Conservation (phyloP, 2,113 vertebrate genomes). For the Tyrannus savana region DNA sequence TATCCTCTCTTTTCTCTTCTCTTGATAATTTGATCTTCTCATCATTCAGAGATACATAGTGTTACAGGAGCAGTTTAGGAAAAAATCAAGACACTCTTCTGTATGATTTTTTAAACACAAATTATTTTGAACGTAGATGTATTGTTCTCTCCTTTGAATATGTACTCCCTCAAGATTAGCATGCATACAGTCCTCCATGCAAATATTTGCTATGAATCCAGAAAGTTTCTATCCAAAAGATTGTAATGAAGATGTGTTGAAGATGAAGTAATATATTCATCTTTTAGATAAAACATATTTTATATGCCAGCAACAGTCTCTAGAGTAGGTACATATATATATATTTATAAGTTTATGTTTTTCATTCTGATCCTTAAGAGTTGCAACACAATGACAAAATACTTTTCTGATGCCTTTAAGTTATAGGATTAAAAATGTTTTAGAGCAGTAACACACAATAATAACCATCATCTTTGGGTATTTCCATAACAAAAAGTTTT, state of each 20-base stretch:
- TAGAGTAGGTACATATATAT: neutral
- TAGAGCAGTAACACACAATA: neutral
- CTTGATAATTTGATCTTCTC: neutral
- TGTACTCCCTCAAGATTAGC: neutral
- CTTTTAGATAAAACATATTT: neutral
- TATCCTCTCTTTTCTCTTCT: neutral
- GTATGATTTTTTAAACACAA: neutral
- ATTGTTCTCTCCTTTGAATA: neutral
- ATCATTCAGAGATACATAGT: neutral
- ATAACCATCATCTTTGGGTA: neutral
- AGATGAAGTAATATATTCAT: neutral
- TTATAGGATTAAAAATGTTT: neutral
- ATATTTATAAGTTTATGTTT: neutral
- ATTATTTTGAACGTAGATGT: neutral
- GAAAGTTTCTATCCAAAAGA: neutral
- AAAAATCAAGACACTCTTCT: neutral
- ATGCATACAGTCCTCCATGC: neutral
- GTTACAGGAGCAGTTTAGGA: neutral
- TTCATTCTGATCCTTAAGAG: neutral
- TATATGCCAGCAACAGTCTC: neutral
- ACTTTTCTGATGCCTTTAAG: neutral
- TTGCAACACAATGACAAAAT: neutral
- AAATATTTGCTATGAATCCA: neutral
- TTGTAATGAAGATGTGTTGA: neutral
- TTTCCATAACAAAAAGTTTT: neutral